These are phyloP conservation scores for Isaurus tuberculatus DNA, from an alignment of 92 coral and sea anemone species.

Conservation along the genomic window DNA sequence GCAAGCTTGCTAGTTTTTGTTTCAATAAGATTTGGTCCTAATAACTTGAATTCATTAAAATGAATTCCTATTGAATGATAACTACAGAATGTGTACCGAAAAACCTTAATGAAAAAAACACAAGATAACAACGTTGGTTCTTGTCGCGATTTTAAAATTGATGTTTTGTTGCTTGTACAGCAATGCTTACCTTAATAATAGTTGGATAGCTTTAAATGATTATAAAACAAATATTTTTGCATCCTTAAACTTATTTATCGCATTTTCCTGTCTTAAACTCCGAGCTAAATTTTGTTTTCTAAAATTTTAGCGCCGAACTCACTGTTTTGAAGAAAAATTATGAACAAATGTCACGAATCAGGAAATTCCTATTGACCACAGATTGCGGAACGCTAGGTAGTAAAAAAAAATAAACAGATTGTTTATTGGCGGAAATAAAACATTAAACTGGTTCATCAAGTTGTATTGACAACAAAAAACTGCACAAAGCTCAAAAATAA, in stretches of 20 bases:
- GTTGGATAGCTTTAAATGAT: not conserved
- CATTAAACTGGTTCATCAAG: too few species aligned
- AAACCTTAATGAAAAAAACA: not conserved
- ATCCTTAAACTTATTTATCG: not conserved
- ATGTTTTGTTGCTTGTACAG: not conserved
- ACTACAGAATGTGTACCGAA: not conserved
- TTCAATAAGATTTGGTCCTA: not conserved
- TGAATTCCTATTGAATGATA: not conserved
- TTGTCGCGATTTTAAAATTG: not conserved
- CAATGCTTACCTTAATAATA: constrained; percentile 12
- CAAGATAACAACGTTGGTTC: not conserved
- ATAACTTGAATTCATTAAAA: not conserved
- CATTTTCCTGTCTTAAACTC: not conserved
- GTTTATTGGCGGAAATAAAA: too few species aligned
- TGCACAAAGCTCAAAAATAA: too few species aligned
- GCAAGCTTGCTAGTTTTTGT: not conserved
- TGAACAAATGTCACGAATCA: too few species aligned
- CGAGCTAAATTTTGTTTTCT: not conserved
- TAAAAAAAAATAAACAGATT: too few species aligned
- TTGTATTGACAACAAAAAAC: too few species aligned
- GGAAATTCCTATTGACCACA: too few species aligned
- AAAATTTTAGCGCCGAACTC: not conserved
- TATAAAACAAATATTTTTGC: constrained; percentile 17
- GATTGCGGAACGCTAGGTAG: too few species aligned
- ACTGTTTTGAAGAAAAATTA: not conserved